phyloP scores from a whole-genome alignment of 2,797 vertebrate species.

The Leucoraja ocellata region DNA sequence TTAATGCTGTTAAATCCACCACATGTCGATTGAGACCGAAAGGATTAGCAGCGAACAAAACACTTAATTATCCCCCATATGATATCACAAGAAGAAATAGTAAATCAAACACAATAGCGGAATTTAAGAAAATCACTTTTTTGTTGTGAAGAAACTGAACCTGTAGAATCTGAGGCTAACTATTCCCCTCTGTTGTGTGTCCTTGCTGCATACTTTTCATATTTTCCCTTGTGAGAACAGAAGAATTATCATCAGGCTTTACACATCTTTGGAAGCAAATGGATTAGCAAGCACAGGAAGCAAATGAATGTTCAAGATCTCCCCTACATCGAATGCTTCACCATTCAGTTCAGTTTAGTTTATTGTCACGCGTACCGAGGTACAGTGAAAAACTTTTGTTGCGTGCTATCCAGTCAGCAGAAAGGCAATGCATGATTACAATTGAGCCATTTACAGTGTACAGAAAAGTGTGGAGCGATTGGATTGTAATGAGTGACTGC shows the following conservation, averaged over 20 bases:
- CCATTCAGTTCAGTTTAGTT: too few species aligned
- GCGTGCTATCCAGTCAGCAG: too few species aligned
- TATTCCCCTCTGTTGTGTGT: background rate
- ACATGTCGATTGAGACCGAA: background rate
- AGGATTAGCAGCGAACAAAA: constrained; percentile 1
- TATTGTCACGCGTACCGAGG: too few species aligned
- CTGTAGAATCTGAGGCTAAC: background rate
- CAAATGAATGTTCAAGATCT: background rate
- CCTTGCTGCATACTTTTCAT: background rate
- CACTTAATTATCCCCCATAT: background rate
- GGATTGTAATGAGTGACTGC: too few species aligned
- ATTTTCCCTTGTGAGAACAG: background rate
- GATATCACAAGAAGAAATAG: background rate
- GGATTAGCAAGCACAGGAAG: background rate
- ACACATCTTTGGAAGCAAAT: background rate
- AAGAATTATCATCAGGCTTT: background rate
- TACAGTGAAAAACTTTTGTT: too few species aligned
- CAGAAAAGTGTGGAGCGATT: too few species aligned
- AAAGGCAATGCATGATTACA: too few species aligned
- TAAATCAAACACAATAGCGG: background rate
- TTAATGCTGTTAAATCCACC: background rate
- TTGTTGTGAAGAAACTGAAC: background rate
- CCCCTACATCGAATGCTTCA: background rate
- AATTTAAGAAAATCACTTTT: background rate
- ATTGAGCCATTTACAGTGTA: too few species aligned